These are phyloP conservation scores for Drosophila lacicola DNA, from an alignment of 2,888 invertebrate species.

Conservation along the genomic window DNA sequence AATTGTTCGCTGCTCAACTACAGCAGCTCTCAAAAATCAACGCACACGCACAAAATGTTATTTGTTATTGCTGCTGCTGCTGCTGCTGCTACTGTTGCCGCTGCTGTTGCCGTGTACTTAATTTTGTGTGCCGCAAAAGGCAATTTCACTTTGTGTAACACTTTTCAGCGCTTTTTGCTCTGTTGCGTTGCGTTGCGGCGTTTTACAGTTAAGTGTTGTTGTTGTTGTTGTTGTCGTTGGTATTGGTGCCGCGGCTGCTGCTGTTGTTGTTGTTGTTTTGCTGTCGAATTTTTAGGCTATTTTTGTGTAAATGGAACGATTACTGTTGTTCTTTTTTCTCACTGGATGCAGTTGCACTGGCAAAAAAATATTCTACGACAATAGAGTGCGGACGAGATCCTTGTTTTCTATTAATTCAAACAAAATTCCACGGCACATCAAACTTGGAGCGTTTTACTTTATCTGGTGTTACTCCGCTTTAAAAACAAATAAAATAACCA, in stretches of 20 bases:
- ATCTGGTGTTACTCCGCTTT: conserved; percentile 45
- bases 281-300: conserved; percentile 50
- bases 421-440: conserved; percentile 38
- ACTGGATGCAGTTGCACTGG: conserved; percentile 41
- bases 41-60: conserved; percentile 49
- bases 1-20: conserved; percentile 43
- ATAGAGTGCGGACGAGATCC: conserved; percentile 24
- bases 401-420: conserved; percentile 30
- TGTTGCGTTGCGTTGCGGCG: conserved; percentile 52
- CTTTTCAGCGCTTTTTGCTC: conserved; percentile 43
- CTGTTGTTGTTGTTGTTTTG: conserved; percentile 33
- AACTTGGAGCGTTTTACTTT: conserved; percentile 33
- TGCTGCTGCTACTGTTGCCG: conserved; percentile 5
- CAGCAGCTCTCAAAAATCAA: conserved; percentile 25
- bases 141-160: conserved; percentile 78
- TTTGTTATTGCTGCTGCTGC: conserved; percentile 26
- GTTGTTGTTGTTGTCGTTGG: conserved; percentile 28
- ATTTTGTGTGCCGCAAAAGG: conserved; percentile 73
- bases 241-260: conserved; percentile 35
- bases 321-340: conserved; percentile 25
- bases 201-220: conserved; percentile 56
- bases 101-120: conserved; percentile 30
- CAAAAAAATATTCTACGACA: conserved; percentile 42
- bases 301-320: conserved; percentile 48
- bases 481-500: conserved; percentile 68